phyloP scores from a whole-genome alignment of 2,113 vertebrate genomes.

The Onychostruthus taczanowskii region DNA sequence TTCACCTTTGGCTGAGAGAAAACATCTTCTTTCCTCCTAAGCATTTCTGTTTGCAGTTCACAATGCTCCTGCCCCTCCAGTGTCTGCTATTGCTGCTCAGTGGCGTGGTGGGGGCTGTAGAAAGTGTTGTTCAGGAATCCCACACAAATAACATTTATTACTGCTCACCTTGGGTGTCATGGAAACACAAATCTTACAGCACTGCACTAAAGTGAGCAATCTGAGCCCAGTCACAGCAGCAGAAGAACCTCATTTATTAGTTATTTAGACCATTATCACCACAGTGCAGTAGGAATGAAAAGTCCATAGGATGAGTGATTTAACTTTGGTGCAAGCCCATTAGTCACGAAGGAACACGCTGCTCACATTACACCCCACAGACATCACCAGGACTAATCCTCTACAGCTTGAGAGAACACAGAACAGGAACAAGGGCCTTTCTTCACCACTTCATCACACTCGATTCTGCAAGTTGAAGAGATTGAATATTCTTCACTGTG shows the following conservation, averaged over 20 bases:
- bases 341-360: neutral
- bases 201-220: neutral
- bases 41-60: neutral
- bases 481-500: neutral
- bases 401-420: neutral
- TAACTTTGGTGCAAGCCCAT: slow-evolving; percentile 22
- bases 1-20: neutral
- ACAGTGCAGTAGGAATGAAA: neutral
- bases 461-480: neutral
- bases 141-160: neutral
- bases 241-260: slow-evolving; percentile 25
- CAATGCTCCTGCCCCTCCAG: neutral
- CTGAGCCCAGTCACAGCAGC: neutral
- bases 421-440: neutral
- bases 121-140: neutral
- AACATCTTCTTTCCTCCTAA: neutral
- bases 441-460: neutral
- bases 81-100: neutral
- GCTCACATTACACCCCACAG: neutral
- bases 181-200: neutral
- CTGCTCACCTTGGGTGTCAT: neutral
- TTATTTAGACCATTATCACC: slow-evolving; percentile 32
- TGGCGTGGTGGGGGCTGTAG: neutral
- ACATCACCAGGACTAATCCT: neutral
- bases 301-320: slow-evolving; percentile 38